Base-by-base conservation (phyloP, 2,888 invertebrate species). In the Gerris lacustris region DNA sequence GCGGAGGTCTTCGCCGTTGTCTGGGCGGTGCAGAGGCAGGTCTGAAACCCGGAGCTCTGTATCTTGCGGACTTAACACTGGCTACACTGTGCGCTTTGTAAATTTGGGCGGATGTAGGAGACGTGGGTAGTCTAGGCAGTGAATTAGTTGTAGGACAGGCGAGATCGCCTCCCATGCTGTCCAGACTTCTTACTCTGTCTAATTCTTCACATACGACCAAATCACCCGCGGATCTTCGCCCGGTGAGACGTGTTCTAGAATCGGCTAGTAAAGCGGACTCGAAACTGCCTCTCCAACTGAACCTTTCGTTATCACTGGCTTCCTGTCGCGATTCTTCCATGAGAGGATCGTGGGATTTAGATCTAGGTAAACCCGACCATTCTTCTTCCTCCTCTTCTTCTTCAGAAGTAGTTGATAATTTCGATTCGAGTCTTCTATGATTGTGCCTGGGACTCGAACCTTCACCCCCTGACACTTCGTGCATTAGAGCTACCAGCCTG, bases 261-360 rank as follows among this genome's bases (percentile, higher is more conserved):
- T 94, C 93, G 11, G 92, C 93, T 81, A 92, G 85, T 72, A 94
- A 82, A 64, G 94, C 92, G n/a, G 92, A 92, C 80, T 94, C 94
- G 81, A 94, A 94, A 82, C 93, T 93, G 76, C 94, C 94, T 73
- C 93, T 86, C 94, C 94, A 94, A 78, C 92, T 92, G 81, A 93
- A 93, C 75, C 93, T 84, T 80, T 94, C 94, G 83, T 92, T 89
- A 79, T 92, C 92, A 83, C 92, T 92, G 70, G 90, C 88, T 78
- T 92, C 91, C 6, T 82, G 78, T 67, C 81, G 80, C 15, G 84
- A 82, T 77, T 86, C 85, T 75, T 88, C 87, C 66, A 91, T 81
- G 44, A 89, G 79, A 45, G 92, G 84, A 79, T 93, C 93, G 79
- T 92, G 92, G 69, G 92, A 92, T 79, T 88, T 86, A 78, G 92